These are phyloP conservation scores for Rhogogaster chlorosoma DNA, from an alignment of 2,888 invertebrate genomes.

Conservation along the genomic window DNA sequence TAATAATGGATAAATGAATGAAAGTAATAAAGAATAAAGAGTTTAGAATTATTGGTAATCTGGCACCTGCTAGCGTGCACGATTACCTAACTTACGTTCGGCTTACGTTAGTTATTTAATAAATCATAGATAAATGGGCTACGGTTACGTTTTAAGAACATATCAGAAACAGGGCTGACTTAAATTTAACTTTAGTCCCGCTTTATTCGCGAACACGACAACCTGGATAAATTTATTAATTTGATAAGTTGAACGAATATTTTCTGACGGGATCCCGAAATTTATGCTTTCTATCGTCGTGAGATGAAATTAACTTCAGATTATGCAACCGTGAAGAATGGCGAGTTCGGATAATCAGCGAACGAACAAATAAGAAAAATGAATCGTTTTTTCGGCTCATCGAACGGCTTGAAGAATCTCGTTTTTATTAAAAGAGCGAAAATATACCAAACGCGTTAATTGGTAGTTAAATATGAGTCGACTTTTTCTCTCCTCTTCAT, in stretches of 20 bases:
- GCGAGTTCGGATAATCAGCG: background rate
- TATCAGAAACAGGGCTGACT: background rate
- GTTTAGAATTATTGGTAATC: background rate
- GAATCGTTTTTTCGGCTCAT: too few relatives aligned
- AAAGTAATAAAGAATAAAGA: conserved; percentile 2
- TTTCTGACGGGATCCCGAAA: background rate
- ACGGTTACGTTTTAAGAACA: conserved; percentile 1
- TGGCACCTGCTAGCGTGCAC: background rate
- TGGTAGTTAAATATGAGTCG: background rate
- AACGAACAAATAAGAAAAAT: background rate
- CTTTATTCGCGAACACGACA: background rate
- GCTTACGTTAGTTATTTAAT: conserved; percentile 17
- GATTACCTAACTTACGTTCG: background rate
- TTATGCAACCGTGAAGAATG: background rate
- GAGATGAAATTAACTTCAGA: background rate
- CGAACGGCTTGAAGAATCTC: background rate
- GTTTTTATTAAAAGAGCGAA: background rate
- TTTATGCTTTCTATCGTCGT: background rate
- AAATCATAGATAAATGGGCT: background rate
- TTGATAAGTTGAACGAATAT: background rate
- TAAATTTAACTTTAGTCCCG: background rate
- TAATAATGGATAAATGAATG: conserved; percentile 14
- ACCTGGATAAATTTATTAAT: background rate
- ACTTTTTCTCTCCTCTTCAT: background rate
- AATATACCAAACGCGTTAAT: conserved; percentile 1